Evolutionary conservation across 1,140 invertebrate species (phyloP), one percentile per base, ranked within the genome.

Genomic region (Plectus sambesii): DNA sequence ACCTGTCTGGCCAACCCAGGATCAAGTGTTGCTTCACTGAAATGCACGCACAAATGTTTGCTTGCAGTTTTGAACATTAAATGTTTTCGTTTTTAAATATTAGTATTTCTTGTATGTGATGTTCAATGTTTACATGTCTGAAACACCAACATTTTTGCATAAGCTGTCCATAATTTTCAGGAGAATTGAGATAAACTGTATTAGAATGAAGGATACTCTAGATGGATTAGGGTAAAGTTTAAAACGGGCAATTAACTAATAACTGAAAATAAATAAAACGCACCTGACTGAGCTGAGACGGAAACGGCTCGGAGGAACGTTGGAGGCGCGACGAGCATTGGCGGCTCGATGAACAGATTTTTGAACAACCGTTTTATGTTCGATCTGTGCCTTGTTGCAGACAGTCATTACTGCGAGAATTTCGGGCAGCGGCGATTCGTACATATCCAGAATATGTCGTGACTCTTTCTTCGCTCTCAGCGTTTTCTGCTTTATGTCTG

Each of bases 321-420:
- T 19, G 40, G 9, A 12, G 48, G 51, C 8, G 36, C 45, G 12
- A 49, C 23, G 20, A 49, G 30, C 12, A n/a, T n/a, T 49, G 33
- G 17, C 48, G 45, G 5, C 39, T 27, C 15, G 4, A 3, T 19
- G 17, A 20, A 4, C 45, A 49, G 26, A 39, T 57, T 29, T 44
- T 56, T 12, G 20, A n/a, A 25, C 19, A 41, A 47, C 41, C 27
- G n/a, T n/a, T n/a, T n/a, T 59, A n/a, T n/a, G n/a, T 26, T 55
- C 55, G 33, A 64, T 59, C 33, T 58, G 48, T 3, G 62, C 63
- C 15, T 49, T 43, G 35, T 67, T 67, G 47, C 64, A 67, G 8
- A 66, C 55, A 15, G 59, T 54, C 64, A 67, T 67, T 2, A 69
- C 66, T 6, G 61, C 23, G 19, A 63, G 35, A 24, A 67, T 43